Percentiles rank a stretch among this genome's conserved stretches.
Evolutionary conservation across 2,113 vertebrate species (phyloP).

Genomic region (Xiphophorus couchianus): DNA sequence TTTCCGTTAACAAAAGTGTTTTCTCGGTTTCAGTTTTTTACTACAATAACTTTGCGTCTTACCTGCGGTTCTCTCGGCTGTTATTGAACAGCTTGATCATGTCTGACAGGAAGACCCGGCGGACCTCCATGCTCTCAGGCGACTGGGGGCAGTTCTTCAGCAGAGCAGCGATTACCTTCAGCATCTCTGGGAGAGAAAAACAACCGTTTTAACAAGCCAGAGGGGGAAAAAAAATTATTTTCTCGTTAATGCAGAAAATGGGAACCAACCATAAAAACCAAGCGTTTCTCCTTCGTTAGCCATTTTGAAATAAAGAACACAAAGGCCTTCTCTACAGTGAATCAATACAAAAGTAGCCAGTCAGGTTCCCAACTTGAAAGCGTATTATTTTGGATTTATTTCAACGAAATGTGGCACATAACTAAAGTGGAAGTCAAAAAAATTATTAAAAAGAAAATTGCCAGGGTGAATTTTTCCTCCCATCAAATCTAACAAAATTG

Average conservation of each 20-base stretch:
- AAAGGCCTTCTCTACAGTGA: neutral
- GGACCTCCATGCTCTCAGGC: slow-evolving; percentile 91
- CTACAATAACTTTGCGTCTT: slow-evolving; percentile 33
- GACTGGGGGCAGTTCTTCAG: slow-evolving; percentile 87
- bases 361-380: neutral
- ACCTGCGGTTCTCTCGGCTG: slow-evolving; percentile 97
- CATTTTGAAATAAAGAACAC: neutral
- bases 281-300: neutral
- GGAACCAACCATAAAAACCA: neutral
- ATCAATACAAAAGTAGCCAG: neutral
- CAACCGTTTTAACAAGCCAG: slow-evolving; percentile 3
- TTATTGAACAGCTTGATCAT: slow-evolving; percentile 99
- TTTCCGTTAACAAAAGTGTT: too few species aligned
- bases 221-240: neutral
- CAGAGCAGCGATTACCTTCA: slow-evolving; percentile 94
- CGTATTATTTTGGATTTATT: neutral
- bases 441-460: too few species aligned
- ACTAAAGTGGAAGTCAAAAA: too few species aligned
- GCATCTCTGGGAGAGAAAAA: slow-evolving; percentile 83
- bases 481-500: too few species aligned
- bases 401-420: neutral
- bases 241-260: neutral
- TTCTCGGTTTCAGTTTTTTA: too few species aligned
- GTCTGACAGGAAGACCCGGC: slow-evolving; percentile 93
- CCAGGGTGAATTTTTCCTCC: too few species aligned